Evolutionary conservation across 2,113 vertebrate genomes (phyloP), one percentile per base, ranked within the genome.

Genomic region (Pseudorasbora parva): DNA sequence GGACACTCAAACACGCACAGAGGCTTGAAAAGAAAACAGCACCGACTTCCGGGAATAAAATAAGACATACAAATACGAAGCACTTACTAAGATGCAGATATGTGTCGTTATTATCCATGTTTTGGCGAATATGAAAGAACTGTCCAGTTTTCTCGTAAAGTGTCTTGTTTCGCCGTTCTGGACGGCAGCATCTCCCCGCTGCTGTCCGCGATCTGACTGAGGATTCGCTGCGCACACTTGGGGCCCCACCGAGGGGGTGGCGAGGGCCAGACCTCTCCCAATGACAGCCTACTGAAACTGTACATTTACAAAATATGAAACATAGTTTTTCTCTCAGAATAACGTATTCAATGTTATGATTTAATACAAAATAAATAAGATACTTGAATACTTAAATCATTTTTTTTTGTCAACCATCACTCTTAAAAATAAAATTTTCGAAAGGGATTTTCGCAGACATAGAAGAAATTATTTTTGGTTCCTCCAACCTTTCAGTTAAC

Each of bases 31-130:
- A 21, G 59, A 23, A 80, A 25, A 76, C 23, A 71, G 19, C 11
- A 7, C 12, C 14, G 37, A 21, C 27, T 59, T 33, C 33, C 21
- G 71, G 37, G 49, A 56, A 45, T 27, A 43, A 68, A 41, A 15
- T 41, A 49, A 76, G 25, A 41, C n/a, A 2, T n/a, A 64, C 27
- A 54, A 69, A 19, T 43, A 59, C 49, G 6, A 78, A 76, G 84
- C 86, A 94, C 94, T 95, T 91, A 95, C 94, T 93, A 54, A 95
- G 91, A 87, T 93, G 93, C 85, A 93, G 88, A 91, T 93, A 95
- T 25, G 92, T 89, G 90, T 94, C 93, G 91, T 89, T 91, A 57
- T 90, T 92, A 93, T 95, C 94, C 94, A 95, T 95, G 87, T 77
- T 90, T 90, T 84, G 81, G 15, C 41, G 43, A 73, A 68, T 75